Evolutionary conservation across 2,888 invertebrate genomes (phyloP).

Genomic region (Agriotes lineatus): DNA sequence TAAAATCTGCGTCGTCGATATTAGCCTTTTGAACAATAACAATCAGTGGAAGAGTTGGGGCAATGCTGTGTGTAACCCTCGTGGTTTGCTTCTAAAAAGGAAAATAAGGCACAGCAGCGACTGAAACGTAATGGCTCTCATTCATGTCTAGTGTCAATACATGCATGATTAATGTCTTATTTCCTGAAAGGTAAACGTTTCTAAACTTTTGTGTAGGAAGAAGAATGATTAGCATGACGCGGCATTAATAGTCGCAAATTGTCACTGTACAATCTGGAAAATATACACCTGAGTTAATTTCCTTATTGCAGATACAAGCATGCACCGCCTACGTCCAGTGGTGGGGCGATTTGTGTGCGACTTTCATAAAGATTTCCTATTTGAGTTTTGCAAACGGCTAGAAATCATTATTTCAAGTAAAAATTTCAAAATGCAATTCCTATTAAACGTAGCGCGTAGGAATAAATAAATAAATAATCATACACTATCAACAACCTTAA

Average conservation of each 20-base stretch:
- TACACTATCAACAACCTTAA: too few relatives aligned
- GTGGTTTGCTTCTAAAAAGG: neutral
- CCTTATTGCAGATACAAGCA: constrained; percentile 3
- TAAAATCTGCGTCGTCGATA: too few relatives aligned
- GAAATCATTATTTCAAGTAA: too few relatives aligned
- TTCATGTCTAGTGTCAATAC: constrained; percentile 23
- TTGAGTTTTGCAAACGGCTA: too few relatives aligned
- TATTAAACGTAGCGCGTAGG: too few relatives aligned
- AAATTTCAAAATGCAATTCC: too few relatives aligned
- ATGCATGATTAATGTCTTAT: constrained; percentile 50
- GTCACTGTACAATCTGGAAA: constrained; percentile 5
- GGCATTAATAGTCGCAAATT: constrained; percentile 8
- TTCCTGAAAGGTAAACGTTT: constrained; percentile 49
- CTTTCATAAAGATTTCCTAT: too few relatives aligned
- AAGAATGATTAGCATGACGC: constrained; percentile 30
- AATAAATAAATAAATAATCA: too few relatives aligned
- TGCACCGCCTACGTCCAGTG: neutral
- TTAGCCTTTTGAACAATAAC: too few relatives aligned
- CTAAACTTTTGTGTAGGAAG: constrained; percentile 27
- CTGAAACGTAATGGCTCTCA: constrained; percentile 4
- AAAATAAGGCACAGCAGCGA: neutral
- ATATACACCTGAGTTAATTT: constrained; percentile 5
- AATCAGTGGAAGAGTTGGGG: too few relatives aligned
- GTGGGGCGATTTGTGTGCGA: too few relatives aligned
- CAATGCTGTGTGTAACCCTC: neutral